These are phyloP conservation scores for Ganaspis sp. DNA, from an alignment of 1,140 invertebrate species.

Conservation along the genomic window DNA sequence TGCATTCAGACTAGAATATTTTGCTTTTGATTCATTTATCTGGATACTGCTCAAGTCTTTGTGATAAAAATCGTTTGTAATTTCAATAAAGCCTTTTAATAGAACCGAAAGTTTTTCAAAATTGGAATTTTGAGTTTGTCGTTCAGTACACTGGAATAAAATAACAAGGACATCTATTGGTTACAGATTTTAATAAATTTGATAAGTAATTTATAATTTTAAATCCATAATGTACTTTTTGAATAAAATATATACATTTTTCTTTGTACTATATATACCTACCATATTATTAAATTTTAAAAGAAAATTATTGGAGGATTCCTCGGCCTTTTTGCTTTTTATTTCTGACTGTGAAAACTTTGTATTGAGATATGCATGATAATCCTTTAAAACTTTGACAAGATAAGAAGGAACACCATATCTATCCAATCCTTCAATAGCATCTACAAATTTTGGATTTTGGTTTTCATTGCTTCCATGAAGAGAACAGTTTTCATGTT, in stretches of 20 bases:
- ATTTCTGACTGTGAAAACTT: conserved; percentile 13
- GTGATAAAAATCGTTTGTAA: conserved; percentile 7
- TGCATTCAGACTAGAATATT: conserved; percentile 34
- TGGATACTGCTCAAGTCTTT: background rate
- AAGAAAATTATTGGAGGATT: conserved; percentile 46
- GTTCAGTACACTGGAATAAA: conserved; percentile 37
- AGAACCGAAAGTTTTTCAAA: conserved; percentile 31
- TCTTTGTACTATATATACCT: background rate
- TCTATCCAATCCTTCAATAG: conserved; percentile 55
- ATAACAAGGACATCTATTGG: background rate
- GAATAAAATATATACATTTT: background rate
- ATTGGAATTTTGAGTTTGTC: background rate
- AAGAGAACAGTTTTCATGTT: conserved; percentile 47
- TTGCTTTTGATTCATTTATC: conserved; percentile 21
- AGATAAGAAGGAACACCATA: conserved; percentile 60
- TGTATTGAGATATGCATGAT: conserved; percentile 49
- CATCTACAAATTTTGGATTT: conserved; percentile 40
- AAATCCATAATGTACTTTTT: too few relatives aligned
- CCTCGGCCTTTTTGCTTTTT: conserved; percentile 28
- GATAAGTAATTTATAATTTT: too few relatives aligned
- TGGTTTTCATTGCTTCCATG: conserved; percentile 43
- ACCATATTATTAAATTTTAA: conserved; percentile 55
- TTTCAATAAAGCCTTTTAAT: conserved; percentile 14
- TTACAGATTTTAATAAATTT: background rate
- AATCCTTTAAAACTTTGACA: conserved; percentile 58